Conservation (phyloP, 2,888 invertebrate species). For the Adela reaumurella region DNA sequence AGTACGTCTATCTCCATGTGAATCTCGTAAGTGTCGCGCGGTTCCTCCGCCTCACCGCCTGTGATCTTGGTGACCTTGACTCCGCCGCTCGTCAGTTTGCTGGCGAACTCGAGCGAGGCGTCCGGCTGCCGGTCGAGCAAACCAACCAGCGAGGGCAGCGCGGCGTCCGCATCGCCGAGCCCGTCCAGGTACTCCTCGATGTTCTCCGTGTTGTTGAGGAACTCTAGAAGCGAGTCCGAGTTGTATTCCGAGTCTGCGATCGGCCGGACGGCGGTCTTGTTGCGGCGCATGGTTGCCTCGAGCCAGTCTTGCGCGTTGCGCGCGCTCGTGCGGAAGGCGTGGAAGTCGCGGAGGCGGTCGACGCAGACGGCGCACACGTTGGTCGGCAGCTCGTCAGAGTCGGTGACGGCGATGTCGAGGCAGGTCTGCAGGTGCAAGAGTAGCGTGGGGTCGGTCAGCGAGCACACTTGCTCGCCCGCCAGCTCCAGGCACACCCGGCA, state of each 20-base stretch:
- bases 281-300: slow-evolving; percentile 31
- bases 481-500: slow-evolving; percentile 42
- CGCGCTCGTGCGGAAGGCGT: slow-evolving; percentile 43
- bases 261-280: slow-evolving; percentile 37
- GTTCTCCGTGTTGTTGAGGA: slow-evolving; percentile 44
- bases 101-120: slow-evolving; percentile 19
- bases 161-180: slow-evolving; percentile 39
- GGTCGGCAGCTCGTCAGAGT: slow-evolving; percentile 34
- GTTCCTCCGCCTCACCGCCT: slow-evolving; percentile 35
- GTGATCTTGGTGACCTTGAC: slow-evolving; percentile 23
- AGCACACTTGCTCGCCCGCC: slow-evolving; percentile 31
- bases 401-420: slow-evolving; percentile 26
- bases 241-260: slow-evolving; percentile 47
- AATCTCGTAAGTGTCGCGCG: slow-evolving; percentile 18
- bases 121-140: slow-evolving; percentile 38
- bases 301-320: slow-evolving; percentile 47
- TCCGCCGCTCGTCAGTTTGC: slow-evolving; percentile 16
- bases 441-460: slow-evolving; percentile 35
- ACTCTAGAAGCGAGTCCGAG: slow-evolving; percentile 45
- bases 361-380: slow-evolving; percentile 36
- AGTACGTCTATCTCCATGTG: slow-evolving; percentile 40
- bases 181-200: slow-evolving; percentile 44
- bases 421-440: slow-evolving; percentile 39
- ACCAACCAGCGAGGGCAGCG: slow-evolving; percentile 36
- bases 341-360: slow-evolving; percentile 35